Evolutionary conservation across 35 echinoderm and acorn worm genomes (phyloP), one percentile per base, ranked within the genome.

Genomic region (Stichopus chloronotus): DNA sequence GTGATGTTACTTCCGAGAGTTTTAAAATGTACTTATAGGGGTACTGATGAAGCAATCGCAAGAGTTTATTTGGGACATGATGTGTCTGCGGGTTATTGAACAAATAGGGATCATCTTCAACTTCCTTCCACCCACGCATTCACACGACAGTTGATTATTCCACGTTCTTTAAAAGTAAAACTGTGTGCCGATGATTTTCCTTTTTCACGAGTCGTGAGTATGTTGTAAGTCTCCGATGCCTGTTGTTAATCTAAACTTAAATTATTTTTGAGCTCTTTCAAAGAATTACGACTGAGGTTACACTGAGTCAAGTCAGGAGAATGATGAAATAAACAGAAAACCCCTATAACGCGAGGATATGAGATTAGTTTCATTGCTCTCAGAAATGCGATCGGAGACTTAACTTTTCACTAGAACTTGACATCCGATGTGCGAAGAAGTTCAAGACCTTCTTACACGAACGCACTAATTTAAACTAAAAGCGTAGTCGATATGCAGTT

Each of bases 61-160:
- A 8, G n/a, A 83, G 22, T 83, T 52, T 83, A 55, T 55, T 13
- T 56, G 53, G 80, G 13, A 83, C 80, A 83, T 83, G 80, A 83
- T 83, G 43, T 83, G 53, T 83, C n/a, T 43, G n/a, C 53, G 80
- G 25, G 53, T 83, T 83, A 56, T 83, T 83, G 80, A 83, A 56
- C 80, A 55, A 83, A 83, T 55, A 83, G 80, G 61, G 80, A 83
- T 83, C 55, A 83, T 19, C 9, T 53, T 17, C 25, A 55, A 83
- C 55, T 83, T 83, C 80, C 80, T 83, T 83, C 80, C 80, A 13
- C 80, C 52, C 55, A 43, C 80, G 53, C 53, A 0, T 55, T 83
- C 80, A 83, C 19, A 10, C 52, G 16, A 56, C 80, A 24, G 61
- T 19, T 65, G 61, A 65, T 65, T 65, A 65, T 14, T 65, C 61